phyloP scores from a whole-genome alignment of 2,888 invertebrate species.

The Papilio gigon region DNA sequence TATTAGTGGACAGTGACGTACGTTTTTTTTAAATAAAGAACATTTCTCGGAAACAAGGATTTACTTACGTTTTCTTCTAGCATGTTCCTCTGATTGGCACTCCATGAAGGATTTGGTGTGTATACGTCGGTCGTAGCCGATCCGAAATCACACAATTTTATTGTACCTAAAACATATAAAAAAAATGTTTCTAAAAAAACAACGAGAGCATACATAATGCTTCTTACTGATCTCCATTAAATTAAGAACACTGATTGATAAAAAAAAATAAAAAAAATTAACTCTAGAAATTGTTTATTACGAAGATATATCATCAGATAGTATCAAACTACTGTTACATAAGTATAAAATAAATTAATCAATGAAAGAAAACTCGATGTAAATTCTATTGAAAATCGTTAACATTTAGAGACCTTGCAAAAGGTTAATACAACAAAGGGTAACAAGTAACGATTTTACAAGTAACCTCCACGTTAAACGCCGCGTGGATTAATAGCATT shows the following conservation, averaged over 20 bases:
- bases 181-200: background rate
- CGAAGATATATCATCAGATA: no score
- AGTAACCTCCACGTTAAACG: constrained; percentile 18
- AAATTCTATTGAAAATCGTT: no score
- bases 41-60: no score
- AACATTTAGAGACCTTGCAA: background rate
- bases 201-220: background rate
- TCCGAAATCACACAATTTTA: constrained; percentile 99
- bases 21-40: background rate
- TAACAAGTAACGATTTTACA: constrained; percentile 19
- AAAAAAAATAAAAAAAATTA: no score
- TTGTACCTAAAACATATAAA: constrained; percentile 71
- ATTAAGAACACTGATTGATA: background rate
- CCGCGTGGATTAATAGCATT: constrained; percentile 4
- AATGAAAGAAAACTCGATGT: background rate
- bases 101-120: constrained; percentile 94
- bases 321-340: no score
- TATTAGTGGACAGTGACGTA: background rate
- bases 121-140: constrained; percentile 93
- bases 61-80: constrained; percentile 94
- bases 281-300: no score
- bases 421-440: constrained; percentile 6
- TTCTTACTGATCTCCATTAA: background rate
- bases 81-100: constrained; percentile 93
- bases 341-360: no score